Evolutionary conservation across 2,113 vertebrate genomes (phyloP).

Genomic region (Castor canadensis): DNA sequence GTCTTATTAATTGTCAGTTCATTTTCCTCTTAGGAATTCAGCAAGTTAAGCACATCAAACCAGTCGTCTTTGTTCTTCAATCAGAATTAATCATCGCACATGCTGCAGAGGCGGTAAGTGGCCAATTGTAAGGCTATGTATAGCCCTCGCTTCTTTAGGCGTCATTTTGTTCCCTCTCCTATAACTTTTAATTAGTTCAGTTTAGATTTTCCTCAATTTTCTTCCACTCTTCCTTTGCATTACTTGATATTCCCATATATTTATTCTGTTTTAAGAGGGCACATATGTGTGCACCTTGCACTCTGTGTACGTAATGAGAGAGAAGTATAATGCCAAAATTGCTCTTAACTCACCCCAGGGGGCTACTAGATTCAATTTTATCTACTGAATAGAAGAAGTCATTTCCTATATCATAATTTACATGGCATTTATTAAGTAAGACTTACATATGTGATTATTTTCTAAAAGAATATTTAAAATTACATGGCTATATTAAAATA

Average conservation of each 20-base stretch:
- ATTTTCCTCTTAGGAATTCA: constrained; percentile 46
- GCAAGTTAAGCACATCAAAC: constrained; percentile 54
- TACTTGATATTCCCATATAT: background rate
- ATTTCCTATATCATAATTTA: constrained; percentile 5
- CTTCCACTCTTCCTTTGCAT: background rate
- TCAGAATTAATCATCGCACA: constrained; percentile 56
- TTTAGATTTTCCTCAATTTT: background rate
- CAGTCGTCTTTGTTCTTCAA: constrained; percentile 54
- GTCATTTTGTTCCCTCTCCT: constrained; percentile 32
- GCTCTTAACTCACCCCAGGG: background rate
- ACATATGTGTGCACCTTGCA: background rate
- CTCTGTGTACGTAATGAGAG: background rate
- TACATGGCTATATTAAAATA: background rate
- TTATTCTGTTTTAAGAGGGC: background rate
- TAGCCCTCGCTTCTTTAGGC: background rate
- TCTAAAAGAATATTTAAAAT: background rate
- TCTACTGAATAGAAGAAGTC: background rate
- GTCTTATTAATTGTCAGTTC: constrained; percentile 45
- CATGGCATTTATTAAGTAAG: background rate
- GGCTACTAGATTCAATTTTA: constrained; percentile 1
- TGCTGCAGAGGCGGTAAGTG: background rate
- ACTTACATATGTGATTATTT: background rate
- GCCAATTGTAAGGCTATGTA: constrained; percentile 43
- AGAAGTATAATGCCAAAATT: background rate
- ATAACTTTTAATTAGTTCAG: constrained; percentile 55